Conservation (phyloP, 2,113 vertebrate genomes). For the Pseudopipra pipra region DNA sequence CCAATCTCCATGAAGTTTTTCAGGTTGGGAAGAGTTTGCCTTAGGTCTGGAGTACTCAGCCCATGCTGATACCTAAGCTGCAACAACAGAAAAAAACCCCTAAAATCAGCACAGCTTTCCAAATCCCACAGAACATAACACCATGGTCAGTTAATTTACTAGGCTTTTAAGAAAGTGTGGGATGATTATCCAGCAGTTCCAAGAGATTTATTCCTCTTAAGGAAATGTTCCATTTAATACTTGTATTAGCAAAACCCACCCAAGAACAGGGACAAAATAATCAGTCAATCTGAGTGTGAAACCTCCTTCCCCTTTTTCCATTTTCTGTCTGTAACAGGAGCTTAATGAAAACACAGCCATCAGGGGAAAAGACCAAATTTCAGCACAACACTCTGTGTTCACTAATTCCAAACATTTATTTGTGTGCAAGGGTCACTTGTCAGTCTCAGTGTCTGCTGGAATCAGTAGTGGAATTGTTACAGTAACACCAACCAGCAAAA, state of each 20-base stretch:
- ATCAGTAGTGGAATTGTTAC: not conserved
- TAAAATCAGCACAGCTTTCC: not conserved
- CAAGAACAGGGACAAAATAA: not conserved
- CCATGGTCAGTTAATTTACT: not conserved
- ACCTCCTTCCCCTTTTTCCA: slow-evolving; percentile 15
- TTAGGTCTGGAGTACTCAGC: slow-evolving; percentile 92
- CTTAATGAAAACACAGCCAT: slow-evolving; percentile 19
- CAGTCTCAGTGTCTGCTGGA: not conserved
- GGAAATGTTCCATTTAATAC: slow-evolving; percentile 27
- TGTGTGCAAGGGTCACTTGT: slow-evolving; percentile 30
- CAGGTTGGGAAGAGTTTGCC: slow-evolving; percentile 96
- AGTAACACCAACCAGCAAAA: not conserved
- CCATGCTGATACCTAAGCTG: slow-evolving; percentile 96
- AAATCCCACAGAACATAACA: not conserved
- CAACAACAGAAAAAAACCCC: slow-evolving; percentile 20
- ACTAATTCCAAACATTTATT: slow-evolving; percentile 38
- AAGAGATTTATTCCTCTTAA: not conserved
- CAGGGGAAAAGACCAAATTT: not conserved
- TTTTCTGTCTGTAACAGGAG: slow-evolving; percentile 44
- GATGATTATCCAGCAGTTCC: not conserved
- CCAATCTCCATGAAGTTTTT: slow-evolving; percentile 97
- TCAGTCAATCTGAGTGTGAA: not conserved
- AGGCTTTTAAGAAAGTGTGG: not conserved
- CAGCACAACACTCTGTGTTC: slow-evolving; percentile 23
- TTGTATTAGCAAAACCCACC: not conserved